Evolutionary conservation across 2,797 vertebrate species (phyloP).

Genomic region (Xenentodon cancila): DNA sequence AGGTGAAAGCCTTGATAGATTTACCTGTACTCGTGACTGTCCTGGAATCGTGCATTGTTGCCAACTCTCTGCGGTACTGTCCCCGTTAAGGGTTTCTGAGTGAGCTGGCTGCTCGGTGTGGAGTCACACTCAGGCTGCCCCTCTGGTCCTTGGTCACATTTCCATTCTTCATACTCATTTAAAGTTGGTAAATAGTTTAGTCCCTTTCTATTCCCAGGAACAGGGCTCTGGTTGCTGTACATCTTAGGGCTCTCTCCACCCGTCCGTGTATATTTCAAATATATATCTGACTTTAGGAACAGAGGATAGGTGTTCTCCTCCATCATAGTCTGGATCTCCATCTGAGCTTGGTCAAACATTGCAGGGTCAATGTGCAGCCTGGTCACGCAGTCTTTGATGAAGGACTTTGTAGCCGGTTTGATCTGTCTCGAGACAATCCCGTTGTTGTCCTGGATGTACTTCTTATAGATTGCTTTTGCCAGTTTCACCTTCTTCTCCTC

Average conservation of each 20-base stretch:
- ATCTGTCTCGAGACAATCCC: conserved; percentile 95
- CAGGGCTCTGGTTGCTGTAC: conserved; percentile 88
- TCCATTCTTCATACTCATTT: conserved; percentile 94
- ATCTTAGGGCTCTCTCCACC: conserved; percentile 95
- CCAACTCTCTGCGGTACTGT: conserved; percentile 83
- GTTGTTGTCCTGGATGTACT: conserved; percentile 93
- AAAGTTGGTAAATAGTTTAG: conserved; percentile 90
- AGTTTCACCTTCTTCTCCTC: conserved; percentile 96
- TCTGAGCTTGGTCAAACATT: conserved; percentile 99
- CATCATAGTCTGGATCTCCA: conserved; percentile 94
- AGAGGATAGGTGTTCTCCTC: conserved; percentile 97
- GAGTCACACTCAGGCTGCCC: conserved; percentile 81
- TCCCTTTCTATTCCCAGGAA: conserved; percentile 87
- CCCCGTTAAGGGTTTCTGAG: conserved; percentile 92
- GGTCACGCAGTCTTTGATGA: conserved; percentile 95
- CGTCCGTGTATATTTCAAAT: conserved; percentile 94
- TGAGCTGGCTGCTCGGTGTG: conserved; percentile 80
- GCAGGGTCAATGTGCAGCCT: conserved; percentile 94
- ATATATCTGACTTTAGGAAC: conserved; percentile 97
- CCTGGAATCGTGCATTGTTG: conserved; percentile 85
- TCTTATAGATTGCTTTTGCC: conserved; percentile 96
- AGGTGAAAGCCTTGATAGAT: conserved; percentile 46
- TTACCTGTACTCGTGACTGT: conserved; percentile 94
- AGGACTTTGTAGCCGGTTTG: conserved; percentile 95
- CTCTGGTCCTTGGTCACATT: conserved; percentile 85